A percentile compares a stretch with the other conserved stretches of the same genome.
Conservation (phyloP, 2,888 invertebrate genomes). For the Tyria jacobaeae region DNA sequence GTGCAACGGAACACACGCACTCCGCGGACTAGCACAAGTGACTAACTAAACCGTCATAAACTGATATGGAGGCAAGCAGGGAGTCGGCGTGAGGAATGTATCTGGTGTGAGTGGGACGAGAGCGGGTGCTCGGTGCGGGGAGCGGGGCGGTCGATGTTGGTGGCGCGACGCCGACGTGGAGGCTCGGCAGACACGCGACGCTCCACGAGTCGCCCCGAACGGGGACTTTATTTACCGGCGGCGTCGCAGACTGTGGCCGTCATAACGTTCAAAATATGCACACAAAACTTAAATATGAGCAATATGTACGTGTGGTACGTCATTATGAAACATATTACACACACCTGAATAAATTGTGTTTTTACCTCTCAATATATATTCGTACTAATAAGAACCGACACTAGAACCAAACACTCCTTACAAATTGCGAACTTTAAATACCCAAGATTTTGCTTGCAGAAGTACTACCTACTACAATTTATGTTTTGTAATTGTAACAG, state of each 20-base stretch:
- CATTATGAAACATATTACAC: neutral
- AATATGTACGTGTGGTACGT: no score
- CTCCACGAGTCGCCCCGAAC: conserved; percentile 70
- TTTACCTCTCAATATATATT: no score
- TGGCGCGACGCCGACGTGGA: conserved; percentile 86
- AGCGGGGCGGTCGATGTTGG: conserved; percentile 66
- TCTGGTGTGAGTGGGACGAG: conserved; percentile 50
- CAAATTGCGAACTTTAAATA: no score
- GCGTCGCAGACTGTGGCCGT: neutral
- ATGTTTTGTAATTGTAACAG: no score
- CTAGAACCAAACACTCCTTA: no score
- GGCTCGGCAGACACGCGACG: conserved; percentile 81
- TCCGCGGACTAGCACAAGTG: conserved; percentile 54
- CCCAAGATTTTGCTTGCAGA: no score
- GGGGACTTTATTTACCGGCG: conserved; percentile 35
- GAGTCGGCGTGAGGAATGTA: conserved; percentile 67
- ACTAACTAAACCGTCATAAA: conserved; percentile 53
- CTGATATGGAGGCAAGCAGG: conserved; percentile 48
- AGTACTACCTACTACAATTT: no score
- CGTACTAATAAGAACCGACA: no score
- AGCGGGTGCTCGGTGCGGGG: conserved; percentile 46
- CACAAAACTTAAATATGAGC: conserved; percentile 4
- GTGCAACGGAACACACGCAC: conserved; percentile 52
- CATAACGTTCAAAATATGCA: conserved; percentile 14
- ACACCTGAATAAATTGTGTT: neutral